phyloP scores from a whole-genome alignment of 37 sponge, comb jelly and placozoan species.

The Bolinopsis microptera region DNA sequence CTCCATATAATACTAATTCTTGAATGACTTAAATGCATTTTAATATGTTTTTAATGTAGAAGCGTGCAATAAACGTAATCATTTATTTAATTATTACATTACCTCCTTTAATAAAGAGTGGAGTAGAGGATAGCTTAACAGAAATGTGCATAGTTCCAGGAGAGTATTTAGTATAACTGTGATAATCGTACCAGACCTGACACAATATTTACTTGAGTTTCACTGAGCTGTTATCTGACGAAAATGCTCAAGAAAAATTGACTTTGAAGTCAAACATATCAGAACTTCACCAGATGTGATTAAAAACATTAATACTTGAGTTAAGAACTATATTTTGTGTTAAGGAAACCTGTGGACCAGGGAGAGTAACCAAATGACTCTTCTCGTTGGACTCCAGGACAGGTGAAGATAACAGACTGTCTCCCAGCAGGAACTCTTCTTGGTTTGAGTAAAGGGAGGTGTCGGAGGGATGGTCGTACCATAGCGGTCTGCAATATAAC shows the following conservation, averaged over 20 bases:
- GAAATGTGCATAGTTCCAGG: background rate
- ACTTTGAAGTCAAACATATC: no score
- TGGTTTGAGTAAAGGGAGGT: conserved; percentile 78
- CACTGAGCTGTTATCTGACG: background rate
- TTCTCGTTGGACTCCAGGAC: background rate
- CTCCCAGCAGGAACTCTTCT: conserved; percentile 86
- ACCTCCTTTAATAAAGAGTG: conserved; percentile 62
- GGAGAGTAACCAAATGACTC: background rate
- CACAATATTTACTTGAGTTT: background rate
- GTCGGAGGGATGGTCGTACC: conserved; percentile 92
- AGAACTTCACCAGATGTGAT: no score
- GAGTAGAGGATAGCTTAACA: conserved; percentile 10
- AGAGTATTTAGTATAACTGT: conserved; percentile 76
- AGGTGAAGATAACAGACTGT: conserved; percentile 2
- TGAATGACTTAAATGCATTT: no score
- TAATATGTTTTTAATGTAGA: conserved; percentile 80
- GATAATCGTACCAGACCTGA: conserved; percentile 93
- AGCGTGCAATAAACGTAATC: no score
- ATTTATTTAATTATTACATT: background rate
- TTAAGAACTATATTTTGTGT: background rate
- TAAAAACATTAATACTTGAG: background rate
- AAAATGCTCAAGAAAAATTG: background rate
- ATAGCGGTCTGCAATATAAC: conserved; percentile 82
- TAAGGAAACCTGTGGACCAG: conserved; percentile 15
- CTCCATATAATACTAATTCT: no score